These are phyloP conservation scores for Cerastis leucographa DNA, from an alignment of 2,888 invertebrate species.

Conservation along the genomic window DNA sequence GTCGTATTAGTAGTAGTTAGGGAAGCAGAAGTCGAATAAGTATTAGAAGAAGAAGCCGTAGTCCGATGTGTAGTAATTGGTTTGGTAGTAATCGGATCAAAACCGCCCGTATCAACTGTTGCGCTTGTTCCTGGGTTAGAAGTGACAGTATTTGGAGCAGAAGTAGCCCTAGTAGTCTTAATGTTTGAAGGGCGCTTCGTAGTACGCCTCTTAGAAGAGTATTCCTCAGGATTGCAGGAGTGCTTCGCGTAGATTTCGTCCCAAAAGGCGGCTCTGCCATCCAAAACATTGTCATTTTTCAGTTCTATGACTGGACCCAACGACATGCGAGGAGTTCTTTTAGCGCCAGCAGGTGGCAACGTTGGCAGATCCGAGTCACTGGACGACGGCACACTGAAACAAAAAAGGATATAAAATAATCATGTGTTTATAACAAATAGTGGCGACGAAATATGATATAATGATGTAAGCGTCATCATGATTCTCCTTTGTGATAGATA, in stretches of 20 bases:
- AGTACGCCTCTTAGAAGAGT: not conserved
- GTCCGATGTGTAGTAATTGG: not conserved
- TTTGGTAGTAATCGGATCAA: not conserved
- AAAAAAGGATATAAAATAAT: not conserved
- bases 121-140: not conserved
- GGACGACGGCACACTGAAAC: conserved; percentile 69
- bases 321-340: conserved; percentile 71
- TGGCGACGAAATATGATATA: not conserved
- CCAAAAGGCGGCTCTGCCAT: conserved; percentile 71
- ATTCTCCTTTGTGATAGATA: conserved; percentile 53
- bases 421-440: not conserved
- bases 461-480: conserved; percentile 48
- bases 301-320: conserved; percentile 66
- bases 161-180: conserved; percentile 3
- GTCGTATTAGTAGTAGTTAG: conserved; percentile 56
- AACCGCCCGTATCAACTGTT: not conserved
- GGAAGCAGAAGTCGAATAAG: not conserved
- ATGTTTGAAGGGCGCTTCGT: not conserved
- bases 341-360: conserved; percentile 68
- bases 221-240: conserved; percentile 64
- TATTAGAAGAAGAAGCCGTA: not conserved
- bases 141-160: not conserved
- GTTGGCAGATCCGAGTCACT: conserved; percentile 53
- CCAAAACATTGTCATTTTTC: conserved; percentile 50
- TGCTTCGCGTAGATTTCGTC: conserved; percentile 71